phyloP scores from a whole-genome alignment of 2,113 vertebrate genomes.

The Lucifuga dentata region DNA sequence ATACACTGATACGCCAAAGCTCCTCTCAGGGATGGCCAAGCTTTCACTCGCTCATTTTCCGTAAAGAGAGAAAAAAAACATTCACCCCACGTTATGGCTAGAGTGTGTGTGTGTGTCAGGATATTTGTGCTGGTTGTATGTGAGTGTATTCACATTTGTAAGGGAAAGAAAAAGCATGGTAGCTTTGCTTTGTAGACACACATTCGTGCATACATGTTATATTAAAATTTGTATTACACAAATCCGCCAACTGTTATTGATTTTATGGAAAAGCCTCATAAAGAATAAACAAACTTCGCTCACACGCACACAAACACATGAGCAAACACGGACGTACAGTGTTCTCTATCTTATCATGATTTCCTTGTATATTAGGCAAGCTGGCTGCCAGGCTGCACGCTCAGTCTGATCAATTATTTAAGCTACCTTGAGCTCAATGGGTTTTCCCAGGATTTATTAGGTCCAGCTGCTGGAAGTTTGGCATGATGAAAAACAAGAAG shows the following conservation, averaged over 20 bases:
- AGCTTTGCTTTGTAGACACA: conserved; percentile 15
- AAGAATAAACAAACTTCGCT: conserved; percentile 15
- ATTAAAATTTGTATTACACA: conserved; percentile 39
- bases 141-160: background rate
- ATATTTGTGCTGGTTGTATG: conserved; percentile 1
- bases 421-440: conserved; percentile 73
- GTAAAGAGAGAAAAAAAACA: conserved; percentile 11
- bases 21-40: conserved; percentile 45
- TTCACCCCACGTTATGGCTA: background rate
- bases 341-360: conserved; percentile 69
- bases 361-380: conserved; percentile 73
- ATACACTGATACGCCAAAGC: conserved; percentile 56
- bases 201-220: conserved; percentile 20
- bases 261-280: conserved; percentile 38
- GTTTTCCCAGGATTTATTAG: conserved; percentile 77
- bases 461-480: conserved; percentile 73
- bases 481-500: conserved; percentile 64
- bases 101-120: conserved; percentile 11
- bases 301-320: conserved; percentile 27
- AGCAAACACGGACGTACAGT: conserved; percentile 50
- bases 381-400: conserved; percentile 67
- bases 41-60: conserved; percentile 35
- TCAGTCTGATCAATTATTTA: conserved; percentile 80
- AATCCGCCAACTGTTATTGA: conserved; percentile 33
- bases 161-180: background rate